Conservation (phyloP, 2,888 invertebrate species). For the Plebejus argus region DNA sequence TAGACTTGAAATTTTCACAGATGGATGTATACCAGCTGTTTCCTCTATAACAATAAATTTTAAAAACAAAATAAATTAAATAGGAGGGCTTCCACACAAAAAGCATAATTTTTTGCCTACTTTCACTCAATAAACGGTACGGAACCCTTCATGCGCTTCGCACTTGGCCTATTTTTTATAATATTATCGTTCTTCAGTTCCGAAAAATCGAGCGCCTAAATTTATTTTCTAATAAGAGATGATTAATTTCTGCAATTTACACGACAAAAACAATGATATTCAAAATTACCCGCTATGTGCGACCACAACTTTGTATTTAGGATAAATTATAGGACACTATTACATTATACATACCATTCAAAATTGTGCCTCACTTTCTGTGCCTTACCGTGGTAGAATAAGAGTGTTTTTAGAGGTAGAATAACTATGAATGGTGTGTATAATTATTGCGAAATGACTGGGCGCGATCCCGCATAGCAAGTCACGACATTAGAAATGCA, state of each 20-base stretch:
- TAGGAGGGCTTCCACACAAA: too few species aligned
- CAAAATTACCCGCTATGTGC: slow-evolving; percentile 31
- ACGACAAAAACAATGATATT: not conserved
- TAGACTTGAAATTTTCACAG: too few species aligned
- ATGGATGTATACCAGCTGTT: too few species aligned
- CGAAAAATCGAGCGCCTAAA: too few species aligned
- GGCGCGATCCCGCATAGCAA: slow-evolving; percentile 45
- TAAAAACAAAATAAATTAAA: too few species aligned
- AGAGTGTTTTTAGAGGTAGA: not conserved
- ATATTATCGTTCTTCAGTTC: too few species aligned
- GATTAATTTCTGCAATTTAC: not conserved
- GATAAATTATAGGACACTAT: slow-evolving; percentile 18
- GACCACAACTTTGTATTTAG: slow-evolving; percentile 23
- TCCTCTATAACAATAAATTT: too few species aligned
- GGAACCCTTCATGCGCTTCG: too few species aligned
- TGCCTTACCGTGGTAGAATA: not conserved
- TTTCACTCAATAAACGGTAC: too few species aligned
- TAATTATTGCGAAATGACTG: slow-evolving; percentile 24
- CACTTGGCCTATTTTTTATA: too few species aligned
- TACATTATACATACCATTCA: not conserved
- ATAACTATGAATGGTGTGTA: not conserved
- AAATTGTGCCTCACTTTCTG: not conserved
- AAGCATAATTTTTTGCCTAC: too few species aligned
- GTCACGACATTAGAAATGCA: slow-evolving; percentile 49
- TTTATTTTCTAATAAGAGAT: not conserved